Conservation (phyloP, 2,888 invertebrate genomes). For the Nomada lathburiana region DNA sequence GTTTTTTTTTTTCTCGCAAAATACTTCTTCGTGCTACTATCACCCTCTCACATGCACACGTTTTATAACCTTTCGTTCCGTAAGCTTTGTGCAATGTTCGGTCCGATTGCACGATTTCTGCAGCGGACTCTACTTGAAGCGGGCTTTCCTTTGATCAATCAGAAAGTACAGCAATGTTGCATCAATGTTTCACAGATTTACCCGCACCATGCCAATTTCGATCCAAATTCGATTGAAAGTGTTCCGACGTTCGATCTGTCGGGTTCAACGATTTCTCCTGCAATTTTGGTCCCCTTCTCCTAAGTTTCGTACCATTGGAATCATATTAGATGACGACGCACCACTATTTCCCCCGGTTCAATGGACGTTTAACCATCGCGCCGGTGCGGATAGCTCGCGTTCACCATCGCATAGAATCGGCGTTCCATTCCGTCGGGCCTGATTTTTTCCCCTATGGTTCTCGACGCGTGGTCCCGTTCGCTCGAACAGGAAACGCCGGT, state of each 20-base stretch:
- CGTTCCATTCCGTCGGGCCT: slow-evolving; percentile 8
- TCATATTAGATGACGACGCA: neutral
- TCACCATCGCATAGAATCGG: slow-evolving; percentile 13
- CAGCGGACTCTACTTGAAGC: neutral
- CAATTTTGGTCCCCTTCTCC: neutral
- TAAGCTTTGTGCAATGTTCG: neutral
- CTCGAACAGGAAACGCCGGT: slow-evolving; percentile 37
- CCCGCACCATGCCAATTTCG: neutral
- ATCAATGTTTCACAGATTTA: neutral
- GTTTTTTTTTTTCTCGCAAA: too few species aligned
- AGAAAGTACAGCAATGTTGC: neutral
- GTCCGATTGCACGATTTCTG: neutral
- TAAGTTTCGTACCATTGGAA: neutral
- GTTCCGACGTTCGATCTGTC: too few species aligned
- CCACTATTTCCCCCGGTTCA: neutral
- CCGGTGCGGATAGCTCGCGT: neutral
- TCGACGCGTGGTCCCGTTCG: slow-evolving; percentile 18
- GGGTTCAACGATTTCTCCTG: neutral
- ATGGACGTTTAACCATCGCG: neutral
- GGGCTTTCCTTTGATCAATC: neutral
- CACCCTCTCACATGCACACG: too few species aligned
- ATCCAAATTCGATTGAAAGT: too few species aligned
- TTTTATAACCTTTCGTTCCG: neutral
- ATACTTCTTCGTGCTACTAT: too few species aligned
- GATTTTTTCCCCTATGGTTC: slow-evolving; percentile 6